phyloP scores from a whole-genome alignment of 2,797 vertebrate genomes.

The Meriones psammophilus region DNA sequence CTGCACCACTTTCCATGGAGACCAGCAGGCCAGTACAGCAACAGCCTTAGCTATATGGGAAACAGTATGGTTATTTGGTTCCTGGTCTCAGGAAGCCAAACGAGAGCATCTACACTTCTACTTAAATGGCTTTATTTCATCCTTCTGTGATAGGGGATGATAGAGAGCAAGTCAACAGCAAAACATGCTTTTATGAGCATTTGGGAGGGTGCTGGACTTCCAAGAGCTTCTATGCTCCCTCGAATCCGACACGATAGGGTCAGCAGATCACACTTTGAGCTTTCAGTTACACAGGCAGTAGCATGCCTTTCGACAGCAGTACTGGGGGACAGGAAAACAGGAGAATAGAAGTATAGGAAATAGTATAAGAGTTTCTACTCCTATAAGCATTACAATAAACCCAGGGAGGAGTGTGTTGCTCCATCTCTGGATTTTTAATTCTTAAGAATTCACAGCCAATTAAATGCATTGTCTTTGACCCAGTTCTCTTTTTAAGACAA shows the following conservation, averaged over 20 bases:
- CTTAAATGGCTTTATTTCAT: constrained; percentile 45
- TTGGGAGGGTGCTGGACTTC: constrained; percentile 19
- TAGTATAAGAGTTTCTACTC: not conserved
- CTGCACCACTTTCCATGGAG: not conserved
- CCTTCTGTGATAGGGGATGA: constrained; percentile 27
- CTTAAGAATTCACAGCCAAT: constrained; percentile 74
- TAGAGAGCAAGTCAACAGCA: constrained; percentile 29
- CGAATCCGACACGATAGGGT: not conserved
- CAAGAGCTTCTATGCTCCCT: constrained; percentile 31
- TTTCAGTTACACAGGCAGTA: not conserved
- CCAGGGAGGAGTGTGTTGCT: constrained; percentile 43
- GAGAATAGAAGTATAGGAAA: not conserved
- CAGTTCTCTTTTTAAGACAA: constrained; percentile 76
- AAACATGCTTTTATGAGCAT: constrained; percentile 49
- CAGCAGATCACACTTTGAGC: not conserved
- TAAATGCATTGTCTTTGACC: constrained; percentile 79
- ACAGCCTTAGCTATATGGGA: not conserved
- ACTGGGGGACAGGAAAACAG: not conserved
- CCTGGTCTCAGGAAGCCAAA: constrained; percentile 54
- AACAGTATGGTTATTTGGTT: not conserved
- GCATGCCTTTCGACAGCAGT: constrained; percentile 36
- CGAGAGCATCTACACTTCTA: constrained; percentile 8
- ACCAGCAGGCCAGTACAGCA: not conserved
- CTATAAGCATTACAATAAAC: constrained; percentile 57
- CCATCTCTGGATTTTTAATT: constrained; percentile 74